Percentiles rank a stretch among this genome's conserved stretches.
These are phyloP conservation scores for Chloebia gouldiae DNA, from an alignment of 2,113 vertebrate species.

Conservation along the genomic window DNA sequence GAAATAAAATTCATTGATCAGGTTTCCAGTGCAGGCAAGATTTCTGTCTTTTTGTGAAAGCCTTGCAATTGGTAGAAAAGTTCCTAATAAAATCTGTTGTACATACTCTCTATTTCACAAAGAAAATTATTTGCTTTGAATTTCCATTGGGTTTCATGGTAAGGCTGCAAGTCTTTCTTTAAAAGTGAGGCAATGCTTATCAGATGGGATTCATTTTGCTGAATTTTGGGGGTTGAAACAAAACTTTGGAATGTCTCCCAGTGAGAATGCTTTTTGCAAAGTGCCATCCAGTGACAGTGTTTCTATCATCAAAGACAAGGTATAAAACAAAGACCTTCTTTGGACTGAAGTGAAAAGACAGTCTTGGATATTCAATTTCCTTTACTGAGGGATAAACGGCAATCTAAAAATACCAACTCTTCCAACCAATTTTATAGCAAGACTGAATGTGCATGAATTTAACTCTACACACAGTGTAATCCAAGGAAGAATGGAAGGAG, in stretches of 20 bases:
- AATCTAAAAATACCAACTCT: not conserved
- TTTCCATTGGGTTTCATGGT: not conserved
- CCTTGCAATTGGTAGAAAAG: not conserved
- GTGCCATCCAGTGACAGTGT: not conserved
- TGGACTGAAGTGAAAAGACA: not conserved
- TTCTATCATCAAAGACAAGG: not conserved
- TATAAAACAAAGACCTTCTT: not conserved
- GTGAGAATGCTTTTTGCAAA: not conserved
- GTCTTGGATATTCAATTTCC: not conserved
- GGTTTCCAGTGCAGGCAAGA: not conserved
- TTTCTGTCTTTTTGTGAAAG: not conserved
- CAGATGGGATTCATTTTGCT: not conserved
- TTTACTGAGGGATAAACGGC: not conserved
- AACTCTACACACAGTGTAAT: not conserved
- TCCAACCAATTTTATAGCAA: not conserved
- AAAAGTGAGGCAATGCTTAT: not conserved
- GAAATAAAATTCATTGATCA: not conserved
- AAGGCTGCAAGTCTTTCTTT: not conserved
- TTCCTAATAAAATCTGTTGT: not conserved
- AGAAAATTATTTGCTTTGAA: not conserved
- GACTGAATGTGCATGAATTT: not conserved
- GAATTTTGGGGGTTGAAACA: not conserved
- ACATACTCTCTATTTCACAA: not conserved
- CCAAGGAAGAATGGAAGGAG: not conserved
- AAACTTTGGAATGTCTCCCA: not conserved